Evolutionary conservation across 2,797 vertebrate species (phyloP).

Genomic region (Ibycter americanus): DNA sequence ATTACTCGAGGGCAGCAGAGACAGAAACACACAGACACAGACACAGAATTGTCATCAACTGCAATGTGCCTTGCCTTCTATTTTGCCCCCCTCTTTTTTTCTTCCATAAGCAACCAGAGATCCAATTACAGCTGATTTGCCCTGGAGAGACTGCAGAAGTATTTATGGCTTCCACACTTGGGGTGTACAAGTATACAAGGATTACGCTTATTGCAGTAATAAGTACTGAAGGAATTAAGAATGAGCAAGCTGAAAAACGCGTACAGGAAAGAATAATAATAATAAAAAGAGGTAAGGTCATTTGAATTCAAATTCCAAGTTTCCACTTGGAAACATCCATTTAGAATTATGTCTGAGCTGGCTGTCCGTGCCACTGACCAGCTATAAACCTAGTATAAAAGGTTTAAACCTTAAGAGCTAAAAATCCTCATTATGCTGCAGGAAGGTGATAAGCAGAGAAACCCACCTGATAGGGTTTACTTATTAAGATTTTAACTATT

Average conservation of each 20-base stretch:
- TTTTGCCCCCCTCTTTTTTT: not conserved
- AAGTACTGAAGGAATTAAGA: conserved; percentile 48
- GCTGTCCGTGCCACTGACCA: not conserved
- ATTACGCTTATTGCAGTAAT: conserved; percentile 39
- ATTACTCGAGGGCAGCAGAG: not conserved
- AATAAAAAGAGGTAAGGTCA: not conserved
- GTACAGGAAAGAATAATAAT: conserved; percentile 2
- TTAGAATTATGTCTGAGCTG: conserved; percentile 30
- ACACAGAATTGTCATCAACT: not conserved
- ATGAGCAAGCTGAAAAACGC: conserved; percentile 10
- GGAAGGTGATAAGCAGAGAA: conserved; percentile 43
- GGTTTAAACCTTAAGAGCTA: conserved; percentile 23
- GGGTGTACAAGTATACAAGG: not conserved
- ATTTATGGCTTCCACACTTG: conserved; percentile 20
- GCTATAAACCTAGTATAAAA: conserved; percentile 8
- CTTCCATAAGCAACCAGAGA: not conserved
- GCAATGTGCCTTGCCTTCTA: not conserved
- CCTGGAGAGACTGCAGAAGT: not conserved
- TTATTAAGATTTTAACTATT: conserved; percentile 29
- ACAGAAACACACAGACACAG: not conserved
- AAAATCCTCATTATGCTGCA: conserved; percentile 35
- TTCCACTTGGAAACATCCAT: conserved; percentile 11
- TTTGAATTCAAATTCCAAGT: conserved; percentile 44
- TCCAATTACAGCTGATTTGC: conserved; percentile 28
- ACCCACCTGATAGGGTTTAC: not conserved